Base-by-base conservation (phyloP, 2,113 vertebrate genomes). In the Megaleporinus macrocephalus region DNA sequence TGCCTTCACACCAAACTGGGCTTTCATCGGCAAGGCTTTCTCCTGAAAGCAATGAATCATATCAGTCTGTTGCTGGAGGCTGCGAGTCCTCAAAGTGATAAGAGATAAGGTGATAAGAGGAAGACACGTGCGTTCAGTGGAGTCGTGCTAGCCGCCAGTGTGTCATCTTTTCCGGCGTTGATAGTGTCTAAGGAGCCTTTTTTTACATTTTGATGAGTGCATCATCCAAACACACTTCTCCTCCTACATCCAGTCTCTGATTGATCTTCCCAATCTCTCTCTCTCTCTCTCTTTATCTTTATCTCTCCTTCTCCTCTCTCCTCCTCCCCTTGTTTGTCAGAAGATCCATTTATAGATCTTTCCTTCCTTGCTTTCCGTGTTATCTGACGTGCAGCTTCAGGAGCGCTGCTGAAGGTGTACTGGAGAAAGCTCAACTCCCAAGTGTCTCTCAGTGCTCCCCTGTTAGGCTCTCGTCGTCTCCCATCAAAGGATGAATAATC, bases 401-500 rank as follows among this genome's bases (percentile, higher is more conserved):
- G 68, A 83, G 44, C 57, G 6, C 55, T 78, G 6, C 55, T 78
- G 33, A 2, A 75, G 71, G 49, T 69, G 44, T 20, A 55, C 12
- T 10, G 73, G 49, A 66, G 57, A 76, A 62, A 30, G 36, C 20
- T 41, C n/a, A 62, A 27, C 14, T 70, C 53, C 20, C 73, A 59
- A n/a, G 15, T 36, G 44, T 61, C 63, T 15, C 24, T 20, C 73
- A 76, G 14, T 10, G 33, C 73, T 76, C 44, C 71, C 13, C 59
- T n/a, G 36, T 62, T 51, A 80, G 83, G 63, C 66, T 72, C 81
- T 36, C 26, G 1, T 14, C 44, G 65, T 71, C 77, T 66, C 44
- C 73, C 81, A 76, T 83, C 78, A 83, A 83, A 80, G 73, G 10
- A 63, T 68, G 81, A 80, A 83, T 78, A 86, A 86, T 83, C 74